Conservation (phyloP, 64 coral and sea anemone genomes). For the Pachyseris speciosa region DNA sequence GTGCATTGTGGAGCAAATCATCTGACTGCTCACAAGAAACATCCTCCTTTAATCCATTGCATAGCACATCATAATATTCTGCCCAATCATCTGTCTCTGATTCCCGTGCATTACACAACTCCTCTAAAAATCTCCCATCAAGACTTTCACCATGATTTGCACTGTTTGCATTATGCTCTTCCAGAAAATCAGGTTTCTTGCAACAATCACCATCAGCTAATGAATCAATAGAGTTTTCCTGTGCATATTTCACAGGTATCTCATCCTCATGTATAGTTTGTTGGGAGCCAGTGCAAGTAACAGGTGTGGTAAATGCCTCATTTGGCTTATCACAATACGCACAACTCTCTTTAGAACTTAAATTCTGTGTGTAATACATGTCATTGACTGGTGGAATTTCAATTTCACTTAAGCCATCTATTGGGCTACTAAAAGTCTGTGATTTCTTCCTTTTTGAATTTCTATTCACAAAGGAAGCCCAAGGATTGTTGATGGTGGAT, state of each 20-base stretch:
- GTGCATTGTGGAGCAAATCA: neutral
- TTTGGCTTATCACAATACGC: neutral
- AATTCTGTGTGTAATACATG: neutral
- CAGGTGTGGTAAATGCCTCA: neutral
- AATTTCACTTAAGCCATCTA: conserved; percentile 31
- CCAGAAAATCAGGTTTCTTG: neutral
- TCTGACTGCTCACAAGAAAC: neutral
- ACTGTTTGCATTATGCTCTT: neutral
- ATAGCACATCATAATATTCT: conserved; percentile 71
- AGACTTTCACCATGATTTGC: neutral
- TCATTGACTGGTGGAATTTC: neutral
- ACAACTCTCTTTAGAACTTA: neutral
- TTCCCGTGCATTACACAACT: conserved; percentile 77
- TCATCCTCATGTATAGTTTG: neutral
- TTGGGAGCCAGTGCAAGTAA: neutral
- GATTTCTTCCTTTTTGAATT: neutral
- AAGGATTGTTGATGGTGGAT: conserved; percentile 10
- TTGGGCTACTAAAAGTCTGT: neutral
- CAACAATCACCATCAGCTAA: neutral
- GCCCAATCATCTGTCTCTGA: conserved; percentile 74
- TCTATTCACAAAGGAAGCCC: neutral
- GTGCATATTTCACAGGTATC: neutral
- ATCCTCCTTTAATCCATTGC: neutral
- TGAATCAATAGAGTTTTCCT: neutral
- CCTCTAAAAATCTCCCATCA: conserved; percentile 74